Conservation (phyloP, 2,113 vertebrate species). For the Aix galericulata region DNA sequence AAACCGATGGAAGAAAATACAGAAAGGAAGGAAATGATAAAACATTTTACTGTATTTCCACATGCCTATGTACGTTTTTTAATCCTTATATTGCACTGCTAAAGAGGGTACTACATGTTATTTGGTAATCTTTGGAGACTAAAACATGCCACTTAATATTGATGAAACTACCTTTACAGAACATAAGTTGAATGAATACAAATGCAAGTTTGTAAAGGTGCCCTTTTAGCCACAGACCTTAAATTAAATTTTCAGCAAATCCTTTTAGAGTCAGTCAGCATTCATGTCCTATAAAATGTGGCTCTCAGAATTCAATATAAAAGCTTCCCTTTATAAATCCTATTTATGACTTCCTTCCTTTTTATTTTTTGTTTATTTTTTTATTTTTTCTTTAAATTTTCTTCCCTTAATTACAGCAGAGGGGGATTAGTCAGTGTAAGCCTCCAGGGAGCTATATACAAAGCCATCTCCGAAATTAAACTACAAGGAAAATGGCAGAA, state of each 20-base stretch:
- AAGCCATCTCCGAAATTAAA: conserved; percentile 82
- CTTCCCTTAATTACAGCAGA: conserved; percentile 92
- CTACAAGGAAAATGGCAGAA: conserved; percentile 75
- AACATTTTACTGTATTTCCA: background rate
- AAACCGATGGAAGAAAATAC: background rate
- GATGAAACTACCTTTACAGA: conserved; percentile 45
- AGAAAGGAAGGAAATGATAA: background rate
- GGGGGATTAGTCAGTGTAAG: conserved; percentile 86
- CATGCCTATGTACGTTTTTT: background rate
- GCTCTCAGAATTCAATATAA: conserved; percentile 84
- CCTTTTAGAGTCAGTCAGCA: conserved; percentile 87
- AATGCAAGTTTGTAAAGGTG: conserved; percentile 73
- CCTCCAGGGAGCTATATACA: conserved; percentile 76
- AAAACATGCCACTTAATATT: conserved; percentile 12
- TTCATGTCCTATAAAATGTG: conserved; percentile 85
- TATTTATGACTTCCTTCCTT: conserved; percentile 85
- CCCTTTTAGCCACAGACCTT: conserved; percentile 70
- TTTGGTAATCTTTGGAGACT: background rate
- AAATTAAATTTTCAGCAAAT: conserved; percentile 91
- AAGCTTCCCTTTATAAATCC: conserved; percentile 90
- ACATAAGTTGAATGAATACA: conserved; percentile 61
- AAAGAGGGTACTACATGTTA: background rate
- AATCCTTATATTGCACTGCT: background rate
- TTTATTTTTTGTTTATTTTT: background rate
- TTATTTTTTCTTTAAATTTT: background rate